phyloP scores from a whole-genome alignment of 2,797 vertebrate species.

The Gastrophryne carolinensis region DNA sequence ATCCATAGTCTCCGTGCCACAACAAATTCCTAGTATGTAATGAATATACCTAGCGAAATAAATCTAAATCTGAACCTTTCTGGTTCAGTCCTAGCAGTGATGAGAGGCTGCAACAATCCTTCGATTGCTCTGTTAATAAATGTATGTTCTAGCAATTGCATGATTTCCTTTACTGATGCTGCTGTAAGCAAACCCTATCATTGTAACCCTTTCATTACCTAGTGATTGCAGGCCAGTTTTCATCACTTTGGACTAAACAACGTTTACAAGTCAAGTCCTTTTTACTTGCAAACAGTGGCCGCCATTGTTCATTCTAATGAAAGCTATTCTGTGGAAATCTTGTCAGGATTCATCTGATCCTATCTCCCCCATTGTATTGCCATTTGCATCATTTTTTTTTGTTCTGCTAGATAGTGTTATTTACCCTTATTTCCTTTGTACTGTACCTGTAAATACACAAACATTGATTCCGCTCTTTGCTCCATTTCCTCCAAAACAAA shows the following conservation, averaged over 20 bases:
- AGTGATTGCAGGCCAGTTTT: not conserved
- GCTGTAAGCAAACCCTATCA: not conserved
- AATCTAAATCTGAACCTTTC: too few species aligned
- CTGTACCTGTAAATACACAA: not conserved
- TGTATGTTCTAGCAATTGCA: too few species aligned
- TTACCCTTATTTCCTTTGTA: not conserved
- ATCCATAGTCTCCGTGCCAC: too few species aligned
- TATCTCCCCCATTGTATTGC: not conserved
- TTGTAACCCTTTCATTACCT: not conserved
- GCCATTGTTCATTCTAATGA: not conserved
- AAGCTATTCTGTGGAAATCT: not conserved
- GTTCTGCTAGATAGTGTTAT: not conserved
- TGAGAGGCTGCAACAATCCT: too few species aligned
- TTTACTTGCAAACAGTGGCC: not conserved
- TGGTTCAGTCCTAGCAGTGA: too few species aligned
- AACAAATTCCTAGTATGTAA: too few species aligned
- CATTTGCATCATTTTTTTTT: not conserved
- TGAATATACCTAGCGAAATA: too few species aligned
- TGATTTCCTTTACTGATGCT: too few species aligned
- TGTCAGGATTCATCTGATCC: not conserved
- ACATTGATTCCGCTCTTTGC: slow-evolving; percentile 1
- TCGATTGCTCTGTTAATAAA: too few species aligned
- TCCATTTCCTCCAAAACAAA: slow-evolving; percentile 8
- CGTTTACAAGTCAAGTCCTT: too few species aligned
- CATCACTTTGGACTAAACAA: not conserved